Evolutionary conservation across 2,888 invertebrate genomes (phyloP).

Genomic region (Leucania comma): DNA sequence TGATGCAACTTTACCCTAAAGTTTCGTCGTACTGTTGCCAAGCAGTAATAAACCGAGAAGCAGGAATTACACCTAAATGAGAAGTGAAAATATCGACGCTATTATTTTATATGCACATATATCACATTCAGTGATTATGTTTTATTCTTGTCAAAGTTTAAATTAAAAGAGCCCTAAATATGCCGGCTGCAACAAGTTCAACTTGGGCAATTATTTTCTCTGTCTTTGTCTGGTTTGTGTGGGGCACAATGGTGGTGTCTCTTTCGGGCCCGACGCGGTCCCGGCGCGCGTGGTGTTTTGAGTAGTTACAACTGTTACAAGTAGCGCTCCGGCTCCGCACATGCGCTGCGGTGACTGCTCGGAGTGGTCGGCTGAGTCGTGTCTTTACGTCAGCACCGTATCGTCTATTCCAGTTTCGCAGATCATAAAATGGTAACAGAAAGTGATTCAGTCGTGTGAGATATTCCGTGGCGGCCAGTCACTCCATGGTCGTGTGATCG

Average conservation of each 20-base stretch:
- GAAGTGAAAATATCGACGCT: conserved; percentile 1
- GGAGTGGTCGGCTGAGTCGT: conserved; percentile 73
- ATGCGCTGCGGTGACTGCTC: conserved; percentile 80
- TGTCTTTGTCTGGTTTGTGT: conserved; percentile 63
- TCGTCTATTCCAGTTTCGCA: conserved; percentile 80
- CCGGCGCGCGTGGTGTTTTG: conserved; percentile 39
- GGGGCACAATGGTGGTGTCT: conserved; percentile 59
- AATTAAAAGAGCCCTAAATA: conserved; percentile 30
- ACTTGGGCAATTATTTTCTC: conserved; percentile 57
- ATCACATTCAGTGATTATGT: conserved; percentile 13
- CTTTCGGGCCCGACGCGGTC: conserved; percentile 53
- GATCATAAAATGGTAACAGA: conserved; percentile 84
- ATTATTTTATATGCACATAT: conserved; percentile 4
- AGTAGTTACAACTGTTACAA: no score
- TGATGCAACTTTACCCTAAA: conserved; percentile 53
- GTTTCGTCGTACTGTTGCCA: conserved; percentile 34
- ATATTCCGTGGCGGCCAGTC: conserved; percentile 74
- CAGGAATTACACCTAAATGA: conserved; percentile 14
- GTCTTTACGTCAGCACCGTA: conserved; percentile 73
- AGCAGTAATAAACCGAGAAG: conserved; percentile 6
- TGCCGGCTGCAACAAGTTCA: conserved; percentile 58
- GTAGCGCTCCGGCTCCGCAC: conserved; percentile 65
- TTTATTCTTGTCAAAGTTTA: conserved; percentile 36
- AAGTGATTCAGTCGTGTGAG: conserved; percentile 84
- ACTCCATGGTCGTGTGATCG: conserved; percentile 60